Conservation (phyloP, 1,140 invertebrate species). For the Drosophila cardini region DNA sequence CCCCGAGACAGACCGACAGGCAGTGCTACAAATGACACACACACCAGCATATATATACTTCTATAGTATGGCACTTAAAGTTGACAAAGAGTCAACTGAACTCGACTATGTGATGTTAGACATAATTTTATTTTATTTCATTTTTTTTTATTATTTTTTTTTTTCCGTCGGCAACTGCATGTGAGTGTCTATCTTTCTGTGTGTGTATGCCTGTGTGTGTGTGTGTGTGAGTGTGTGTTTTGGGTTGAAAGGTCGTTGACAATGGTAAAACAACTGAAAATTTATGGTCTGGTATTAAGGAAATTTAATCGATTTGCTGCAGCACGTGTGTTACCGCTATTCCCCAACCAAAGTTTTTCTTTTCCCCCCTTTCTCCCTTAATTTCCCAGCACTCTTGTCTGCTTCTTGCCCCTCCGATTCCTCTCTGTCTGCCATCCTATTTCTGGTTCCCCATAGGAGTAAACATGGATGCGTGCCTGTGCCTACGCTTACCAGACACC, state of each 20-base stretch:
- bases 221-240: conserved; percentile 25
- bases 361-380: not conserved
- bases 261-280: conserved; percentile 63
- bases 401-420: not conserved
- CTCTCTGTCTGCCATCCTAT: not conserved
- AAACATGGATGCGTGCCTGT: conserved; percentile 35
- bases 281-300: conserved; percentile 75
- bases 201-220: conserved; percentile 16
- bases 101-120: conserved; percentile 65
- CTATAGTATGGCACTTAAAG: conserved; percentile 61
- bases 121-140: conserved; percentile 60
- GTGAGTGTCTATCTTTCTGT: conserved; percentile 15
- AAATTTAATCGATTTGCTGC: conserved; percentile 76
- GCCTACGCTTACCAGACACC: conserved; percentile 6
- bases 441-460: conserved; percentile 10
- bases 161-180: conserved; percentile 1
- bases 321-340: conserved; percentile 60
- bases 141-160: conserved; percentile 7
- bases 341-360: conserved; percentile 1
- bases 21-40: conserved; percentile 23
- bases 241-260: conserved; percentile 75
- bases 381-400: too few relatives aligned
- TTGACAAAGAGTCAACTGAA: conserved; percentile 70
- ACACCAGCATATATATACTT: conserved; percentile 8
- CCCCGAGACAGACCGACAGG: not conserved